phyloP scores from a whole-genome alignment of 2,888 invertebrate genomes.

The Ganaspis brasiliensis region DNA sequence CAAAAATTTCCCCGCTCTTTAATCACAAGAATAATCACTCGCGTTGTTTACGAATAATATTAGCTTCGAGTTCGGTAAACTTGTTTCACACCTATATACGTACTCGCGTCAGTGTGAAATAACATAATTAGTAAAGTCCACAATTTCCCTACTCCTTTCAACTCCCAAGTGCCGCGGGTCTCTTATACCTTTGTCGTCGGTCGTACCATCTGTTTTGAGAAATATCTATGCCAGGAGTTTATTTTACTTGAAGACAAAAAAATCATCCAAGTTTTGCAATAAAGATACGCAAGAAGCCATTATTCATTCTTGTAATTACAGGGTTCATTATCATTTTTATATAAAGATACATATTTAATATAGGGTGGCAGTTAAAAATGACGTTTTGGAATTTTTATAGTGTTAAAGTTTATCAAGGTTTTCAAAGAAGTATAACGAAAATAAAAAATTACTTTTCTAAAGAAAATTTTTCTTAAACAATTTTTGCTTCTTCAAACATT shows the following conservation, averaged over 20 bases:
- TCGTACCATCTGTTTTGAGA: not conserved
- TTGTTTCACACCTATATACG: constrained; percentile 51
- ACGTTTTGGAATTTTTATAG: no score
- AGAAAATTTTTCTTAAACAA: no score
- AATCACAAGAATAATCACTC: constrained; percentile 67
- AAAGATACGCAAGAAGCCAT: no score
- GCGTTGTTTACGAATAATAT: constrained; percentile 66
- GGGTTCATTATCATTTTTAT: no score
- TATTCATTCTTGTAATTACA: no score
- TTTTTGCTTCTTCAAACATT: no score
- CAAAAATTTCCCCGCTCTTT: constrained; percentile 53
- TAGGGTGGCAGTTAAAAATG: no score
- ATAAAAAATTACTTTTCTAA: no score
- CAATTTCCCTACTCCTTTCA: constrained; percentile 55
- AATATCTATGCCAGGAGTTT: not conserved
- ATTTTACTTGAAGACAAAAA: not conserved
- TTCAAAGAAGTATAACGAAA: no score
- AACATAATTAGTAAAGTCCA: constrained; percentile 67
- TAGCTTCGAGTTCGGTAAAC: constrained; percentile 64
- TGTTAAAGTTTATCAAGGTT: no score
- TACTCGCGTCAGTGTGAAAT: constrained; percentile 59
- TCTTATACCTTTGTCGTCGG: not conserved
- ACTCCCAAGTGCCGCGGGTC: not conserved
- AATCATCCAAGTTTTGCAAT: not conserved
- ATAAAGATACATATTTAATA: no score